Conservation (phyloP, 2,113 vertebrate species). For the Andinoacara biseriatus region DNA sequence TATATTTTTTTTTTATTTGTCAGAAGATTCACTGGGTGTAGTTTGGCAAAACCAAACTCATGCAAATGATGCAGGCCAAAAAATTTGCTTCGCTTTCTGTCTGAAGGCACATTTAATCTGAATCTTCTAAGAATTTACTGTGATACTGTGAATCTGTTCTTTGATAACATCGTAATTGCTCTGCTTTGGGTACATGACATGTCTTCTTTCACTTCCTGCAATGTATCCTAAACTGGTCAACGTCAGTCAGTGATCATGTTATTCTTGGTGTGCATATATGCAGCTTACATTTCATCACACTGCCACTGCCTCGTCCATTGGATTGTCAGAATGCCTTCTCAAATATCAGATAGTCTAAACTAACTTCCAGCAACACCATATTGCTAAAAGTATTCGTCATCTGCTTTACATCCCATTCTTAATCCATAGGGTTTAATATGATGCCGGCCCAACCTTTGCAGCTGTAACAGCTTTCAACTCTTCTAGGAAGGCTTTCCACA, state of each 20-base stretch:
- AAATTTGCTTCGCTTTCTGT: background rate
- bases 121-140: background rate
- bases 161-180: background rate
- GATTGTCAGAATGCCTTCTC: constrained; percentile 40
- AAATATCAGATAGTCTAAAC: constrained; percentile 11
- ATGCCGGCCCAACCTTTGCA: too few species aligned
- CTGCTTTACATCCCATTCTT: too few species aligned
- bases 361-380: background rate
- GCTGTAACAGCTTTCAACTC: too few species aligned
- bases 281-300: background rate
- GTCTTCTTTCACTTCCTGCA: background rate
- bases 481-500: too few species aligned
- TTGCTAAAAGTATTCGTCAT: too few species aligned
- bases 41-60: background rate
- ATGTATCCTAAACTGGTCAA: background rate
- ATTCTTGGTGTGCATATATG: background rate
- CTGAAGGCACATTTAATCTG: background rate
- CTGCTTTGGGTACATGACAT: background rate
- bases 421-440: too few species aligned
- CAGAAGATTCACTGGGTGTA: background rate
- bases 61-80: constrained; percentile 1
- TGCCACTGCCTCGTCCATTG: background rate
- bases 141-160: background rate
- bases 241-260: background rate
- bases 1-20: too few species aligned